These are phyloP conservation scores for Brenthis ino DNA, from an alignment of 2,888 invertebrate genomes.

Conservation along the genomic window DNA sequence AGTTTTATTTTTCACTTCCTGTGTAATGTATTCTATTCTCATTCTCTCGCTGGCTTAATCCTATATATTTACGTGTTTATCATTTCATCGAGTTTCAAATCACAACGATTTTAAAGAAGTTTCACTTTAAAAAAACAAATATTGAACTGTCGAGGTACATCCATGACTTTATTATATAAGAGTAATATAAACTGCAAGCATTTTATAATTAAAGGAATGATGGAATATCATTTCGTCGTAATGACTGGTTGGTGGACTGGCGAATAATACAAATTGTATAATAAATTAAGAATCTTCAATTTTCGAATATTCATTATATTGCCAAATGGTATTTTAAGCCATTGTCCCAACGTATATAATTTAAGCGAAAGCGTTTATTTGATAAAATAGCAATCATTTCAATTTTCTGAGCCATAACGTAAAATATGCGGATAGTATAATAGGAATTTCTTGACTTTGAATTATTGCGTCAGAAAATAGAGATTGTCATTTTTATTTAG, in stretches of 20 bases:
- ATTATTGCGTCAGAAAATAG: no score
- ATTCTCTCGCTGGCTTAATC: no score
- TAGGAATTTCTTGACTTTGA: neutral
- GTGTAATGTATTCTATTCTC: no score
- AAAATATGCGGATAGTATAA: neutral
- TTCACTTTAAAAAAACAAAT: no score
- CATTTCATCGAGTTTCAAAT: no score
- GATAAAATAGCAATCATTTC: slow-evolving; percentile 33
- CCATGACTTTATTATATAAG: slow-evolving; percentile 3
- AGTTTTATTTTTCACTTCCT: no score
- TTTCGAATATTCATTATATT: slow-evolving; percentile 37
- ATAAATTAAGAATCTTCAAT: slow-evolving; percentile 33
- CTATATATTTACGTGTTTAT: no score
- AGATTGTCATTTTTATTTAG: no score
- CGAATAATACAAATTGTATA: slow-evolving; percentile 26
- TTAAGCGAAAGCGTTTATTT: slow-evolving; percentile 31
- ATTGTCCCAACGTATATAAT: slow-evolving; percentile 30
- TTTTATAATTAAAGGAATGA: slow-evolving; percentile 14
- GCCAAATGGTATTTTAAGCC: slow-evolving; percentile 28
- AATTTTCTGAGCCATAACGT: neutral
- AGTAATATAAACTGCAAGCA: slow-evolving; percentile 1
- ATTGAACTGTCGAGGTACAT: no score
- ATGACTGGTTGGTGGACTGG: slow-evolving; percentile 29
- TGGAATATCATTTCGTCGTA: slow-evolving; percentile 13
- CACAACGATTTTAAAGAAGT: no score